Conservation (phyloP, 2,888 invertebrate species). For the Meandrusa payeni region DNA sequence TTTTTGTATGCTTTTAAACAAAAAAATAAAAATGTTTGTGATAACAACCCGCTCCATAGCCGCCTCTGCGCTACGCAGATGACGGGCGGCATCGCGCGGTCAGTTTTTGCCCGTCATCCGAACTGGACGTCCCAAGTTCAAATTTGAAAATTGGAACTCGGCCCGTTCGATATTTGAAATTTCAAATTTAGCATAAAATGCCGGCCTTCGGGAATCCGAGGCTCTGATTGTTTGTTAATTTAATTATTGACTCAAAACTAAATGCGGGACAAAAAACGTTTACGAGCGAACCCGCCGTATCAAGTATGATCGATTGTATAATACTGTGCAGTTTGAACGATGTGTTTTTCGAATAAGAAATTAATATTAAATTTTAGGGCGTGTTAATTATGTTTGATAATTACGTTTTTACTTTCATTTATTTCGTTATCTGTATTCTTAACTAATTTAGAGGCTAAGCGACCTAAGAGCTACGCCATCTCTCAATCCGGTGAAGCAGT, state of each 20-base stretch:
- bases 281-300: not conserved
- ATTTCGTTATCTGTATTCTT: too few species aligned
- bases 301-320: not conserved
- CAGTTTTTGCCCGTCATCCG: conserved; percentile 76
- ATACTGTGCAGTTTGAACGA: not conserved
- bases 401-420: too few species aligned
- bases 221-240: conserved; percentile 36
- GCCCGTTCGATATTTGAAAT: conserved; percentile 73
- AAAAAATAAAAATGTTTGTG: conserved; percentile 25
- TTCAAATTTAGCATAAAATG: conserved; percentile 67
- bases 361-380: conserved; percentile 7
- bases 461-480: too few species aligned
- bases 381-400: conserved; percentile 7
- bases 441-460: too few species aligned
- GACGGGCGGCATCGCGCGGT: conserved; percentile 73
- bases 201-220: conserved; percentile 39
- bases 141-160: conserved; percentile 78
- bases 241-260: conserved; percentile 27
- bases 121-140: conserved; percentile 80
- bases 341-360: conserved; percentile 13
- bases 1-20: too few species aligned
- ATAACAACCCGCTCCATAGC: conserved; percentile 38
- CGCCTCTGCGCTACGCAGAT: conserved; percentile 54
- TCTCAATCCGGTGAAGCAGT: too few species aligned
- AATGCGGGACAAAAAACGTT: conserved; percentile 12